phyloP scores from a whole-genome alignment of 1,140 invertebrate species.

The Anastatus disparis region DNA sequence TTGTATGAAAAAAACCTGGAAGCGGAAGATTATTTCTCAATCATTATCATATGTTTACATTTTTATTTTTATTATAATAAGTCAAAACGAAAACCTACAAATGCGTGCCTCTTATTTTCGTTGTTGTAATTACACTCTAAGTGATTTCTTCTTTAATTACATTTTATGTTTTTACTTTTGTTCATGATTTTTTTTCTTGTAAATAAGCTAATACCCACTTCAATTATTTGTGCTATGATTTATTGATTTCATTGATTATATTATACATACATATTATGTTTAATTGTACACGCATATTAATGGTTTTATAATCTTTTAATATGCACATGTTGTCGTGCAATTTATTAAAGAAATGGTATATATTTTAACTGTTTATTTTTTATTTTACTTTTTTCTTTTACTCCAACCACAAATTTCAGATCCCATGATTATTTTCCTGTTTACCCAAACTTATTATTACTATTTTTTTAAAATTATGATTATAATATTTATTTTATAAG shows the following conservation, averaged over 20 bases:
- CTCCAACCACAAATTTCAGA: neutral
- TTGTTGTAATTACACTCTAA: neutral
- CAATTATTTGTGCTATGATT: slow-evolving; percentile 45
- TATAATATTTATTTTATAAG: slow-evolving; percentile 25
- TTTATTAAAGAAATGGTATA: slow-evolving; percentile 53
- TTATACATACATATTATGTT: neutral
- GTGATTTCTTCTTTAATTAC: slow-evolving; percentile 14
- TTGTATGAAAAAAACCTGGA: too few species aligned
- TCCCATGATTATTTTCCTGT: neutral
- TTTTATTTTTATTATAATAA: slow-evolving; percentile 5
- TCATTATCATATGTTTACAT: slow-evolving; percentile 1
- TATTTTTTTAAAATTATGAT: neutral
- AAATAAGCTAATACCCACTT: slow-evolving; percentile 37
- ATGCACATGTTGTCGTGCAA: slow-evolving; percentile 48
- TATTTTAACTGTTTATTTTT: slow-evolving; percentile 22
- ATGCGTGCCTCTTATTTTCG: neutral
- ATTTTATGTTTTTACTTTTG: neutral
- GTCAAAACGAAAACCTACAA: neutral
- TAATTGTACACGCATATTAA: neutral
- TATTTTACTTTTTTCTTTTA: slow-evolving; percentile 10
- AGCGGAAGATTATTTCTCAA: neutral
- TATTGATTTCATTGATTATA: slow-evolving; percentile 16
- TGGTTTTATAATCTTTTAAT: slow-evolving; percentile 24
- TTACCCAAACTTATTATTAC: too few species aligned
- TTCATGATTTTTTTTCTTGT: slow-evolving; percentile 24